Evolutionary conservation across 1,140 invertebrate species (phyloP).

Genomic region (Helicoverpa armigera): DNA sequence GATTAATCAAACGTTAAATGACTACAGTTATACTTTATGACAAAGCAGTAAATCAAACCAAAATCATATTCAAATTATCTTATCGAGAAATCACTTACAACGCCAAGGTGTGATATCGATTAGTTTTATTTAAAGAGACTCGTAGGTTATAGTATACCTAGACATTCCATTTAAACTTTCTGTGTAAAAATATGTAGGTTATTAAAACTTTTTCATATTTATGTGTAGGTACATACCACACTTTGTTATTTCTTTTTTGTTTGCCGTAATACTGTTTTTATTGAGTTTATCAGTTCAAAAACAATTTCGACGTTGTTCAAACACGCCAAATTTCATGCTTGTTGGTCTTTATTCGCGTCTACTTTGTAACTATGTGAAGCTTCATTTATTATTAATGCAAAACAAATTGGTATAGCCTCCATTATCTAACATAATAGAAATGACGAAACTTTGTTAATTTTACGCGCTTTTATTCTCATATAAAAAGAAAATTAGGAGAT

Average conservation of each 20-base stretch:
- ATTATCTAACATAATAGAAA: background rate
- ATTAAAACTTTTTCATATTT: background rate
- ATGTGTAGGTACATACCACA: background rate
- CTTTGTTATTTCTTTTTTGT: background rate
- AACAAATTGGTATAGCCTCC: background rate
- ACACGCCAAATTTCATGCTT: slow-evolving; percentile 24
- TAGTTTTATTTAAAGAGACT: background rate
- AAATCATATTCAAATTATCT: slow-evolving; percentile 27
- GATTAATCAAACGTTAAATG: slow-evolving; percentile 15
- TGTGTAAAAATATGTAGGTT: background rate
- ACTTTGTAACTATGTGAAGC: background rate
- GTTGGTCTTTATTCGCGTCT: background rate
- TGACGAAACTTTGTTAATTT: background rate
- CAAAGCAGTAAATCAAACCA: slow-evolving; percentile 3
- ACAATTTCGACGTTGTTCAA: background rate
- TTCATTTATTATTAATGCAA: slow-evolving; percentile 1
- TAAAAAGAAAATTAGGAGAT: slow-evolving; percentile 7
- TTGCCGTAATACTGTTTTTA: background rate
- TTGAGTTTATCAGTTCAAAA: background rate
- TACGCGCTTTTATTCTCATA: background rate
- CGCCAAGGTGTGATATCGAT: slow-evolving; percentile 33
- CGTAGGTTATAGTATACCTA: background rate
- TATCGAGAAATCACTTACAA: slow-evolving; percentile 32
- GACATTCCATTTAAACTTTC: background rate
- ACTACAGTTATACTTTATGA: background rate